Evolutionary conservation across 2,888 invertebrate species (phyloP).

Genomic region (Nomada fucata): DNA sequence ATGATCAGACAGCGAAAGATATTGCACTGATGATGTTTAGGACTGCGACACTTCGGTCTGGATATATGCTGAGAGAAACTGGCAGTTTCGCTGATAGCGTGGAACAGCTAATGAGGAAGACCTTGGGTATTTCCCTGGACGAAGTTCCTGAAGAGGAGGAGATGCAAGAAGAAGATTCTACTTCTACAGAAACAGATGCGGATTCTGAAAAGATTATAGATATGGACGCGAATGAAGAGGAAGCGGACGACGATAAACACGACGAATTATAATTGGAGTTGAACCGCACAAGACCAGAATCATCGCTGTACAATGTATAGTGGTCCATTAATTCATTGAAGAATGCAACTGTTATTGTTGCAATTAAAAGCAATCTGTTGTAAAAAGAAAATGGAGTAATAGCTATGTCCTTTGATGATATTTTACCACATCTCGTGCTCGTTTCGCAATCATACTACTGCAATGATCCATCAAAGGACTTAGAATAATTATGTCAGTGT

Average conservation of each 20-base stretch:
- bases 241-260: slow-evolving; percentile 85
- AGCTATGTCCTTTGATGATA: slow-evolving; percentile 28
- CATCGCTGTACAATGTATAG: slow-evolving; percentile 71
- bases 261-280: slow-evolving; percentile 86
- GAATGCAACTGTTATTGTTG: slow-evolving; percentile 57
- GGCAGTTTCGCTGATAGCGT: slow-evolving; percentile 95
- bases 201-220: slow-evolving; percentile 77
- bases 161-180: slow-evolving; percentile 62
- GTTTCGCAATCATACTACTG: slow-evolving; percentile 21
- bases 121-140: slow-evolving; percentile 91
- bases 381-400: slow-evolving; percentile 26
- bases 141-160: slow-evolving; percentile 86
- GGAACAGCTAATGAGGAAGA: slow-evolving; percentile 94
- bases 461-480: slow-evolving; percentile 14
- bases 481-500: slow-evolving; percentile 7
- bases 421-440: slow-evolving; percentile 22
- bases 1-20: slow-evolving; percentile 91
- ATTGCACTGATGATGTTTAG: slow-evolving; percentile 96
- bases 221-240: slow-evolving; percentile 79
- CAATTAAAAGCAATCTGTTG: slow-evolving; percentile 47
- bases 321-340: slow-evolving; percentile 49
- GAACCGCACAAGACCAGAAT: slow-evolving; percentile 37
- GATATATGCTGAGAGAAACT: slow-evolving; percentile 95
- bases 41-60: slow-evolving; percentile 96
- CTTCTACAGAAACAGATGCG: slow-evolving; percentile 71